These are phyloP conservation scores for Chaetogeoica ovagalla DNA, from an alignment of 2,888 invertebrate genomes.

Conservation along the genomic window DNA sequence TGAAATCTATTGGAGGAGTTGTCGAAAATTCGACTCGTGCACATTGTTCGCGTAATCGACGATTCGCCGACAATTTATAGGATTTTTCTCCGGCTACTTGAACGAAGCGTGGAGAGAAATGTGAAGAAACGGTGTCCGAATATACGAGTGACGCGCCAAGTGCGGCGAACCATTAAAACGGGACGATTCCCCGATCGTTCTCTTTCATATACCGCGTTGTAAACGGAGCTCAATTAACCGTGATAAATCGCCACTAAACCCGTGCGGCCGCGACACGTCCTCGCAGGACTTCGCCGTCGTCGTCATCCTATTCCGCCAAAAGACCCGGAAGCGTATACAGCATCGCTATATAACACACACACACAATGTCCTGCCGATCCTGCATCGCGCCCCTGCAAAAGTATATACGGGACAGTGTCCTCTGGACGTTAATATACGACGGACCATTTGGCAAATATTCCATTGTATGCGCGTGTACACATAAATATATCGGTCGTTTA, in stretches of 20 bases:
- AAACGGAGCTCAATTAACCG: conserved; percentile 45
- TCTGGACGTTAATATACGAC: conserved; percentile 40
- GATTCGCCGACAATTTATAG: too few relatives aligned
- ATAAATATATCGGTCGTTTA: too few relatives aligned
- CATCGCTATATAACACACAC: too few relatives aligned
- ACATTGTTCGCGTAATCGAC: too few relatives aligned
- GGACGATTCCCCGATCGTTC: too few relatives aligned
- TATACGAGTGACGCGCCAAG: not conserved
- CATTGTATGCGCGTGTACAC: not conserved
- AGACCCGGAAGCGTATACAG: conserved; percentile 4
- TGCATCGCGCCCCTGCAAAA: too few relatives aligned
- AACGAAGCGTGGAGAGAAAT: too few relatives aligned
- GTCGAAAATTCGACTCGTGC: too few relatives aligned
- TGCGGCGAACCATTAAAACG: conserved; percentile 11
- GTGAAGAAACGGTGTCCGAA: too few relatives aligned
- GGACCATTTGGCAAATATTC: conserved; percentile 18
- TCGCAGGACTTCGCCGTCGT: not conserved
- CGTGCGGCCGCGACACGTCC: not conserved
- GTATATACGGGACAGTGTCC: not conserved
- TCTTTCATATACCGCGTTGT: not conserved
- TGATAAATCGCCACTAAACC: conserved; percentile 34
- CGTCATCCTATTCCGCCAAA: conserved; percentile 1
- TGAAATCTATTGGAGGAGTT: too few relatives aligned
- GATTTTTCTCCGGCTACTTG: too few relatives aligned
- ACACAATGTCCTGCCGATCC: too few relatives aligned